Percentiles rank a stretch among this genome's conserved stretches.
Evolutionary conservation across 2,113 vertebrate genomes (phyloP).

Genomic region (Lagenorhynchus albirostris): DNA sequence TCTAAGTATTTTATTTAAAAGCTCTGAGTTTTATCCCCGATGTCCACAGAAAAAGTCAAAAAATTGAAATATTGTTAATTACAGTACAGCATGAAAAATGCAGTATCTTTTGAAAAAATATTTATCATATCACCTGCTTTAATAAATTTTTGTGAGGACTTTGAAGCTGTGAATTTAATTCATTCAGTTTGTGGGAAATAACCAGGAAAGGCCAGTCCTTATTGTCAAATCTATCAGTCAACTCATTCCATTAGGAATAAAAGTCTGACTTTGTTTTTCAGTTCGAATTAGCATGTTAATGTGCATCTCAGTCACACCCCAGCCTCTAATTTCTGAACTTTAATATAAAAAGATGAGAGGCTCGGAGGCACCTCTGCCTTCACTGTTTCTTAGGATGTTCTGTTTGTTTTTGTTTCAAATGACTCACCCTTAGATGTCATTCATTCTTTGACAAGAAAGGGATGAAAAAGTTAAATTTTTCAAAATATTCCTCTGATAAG

Average conservation of each 20-base stretch:
- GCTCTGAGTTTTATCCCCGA: not conserved
- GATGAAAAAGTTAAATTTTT: not conserved
- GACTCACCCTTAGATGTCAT: not conserved
- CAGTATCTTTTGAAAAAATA: not conserved
- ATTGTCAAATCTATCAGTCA: not conserved
- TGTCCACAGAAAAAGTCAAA: not conserved
- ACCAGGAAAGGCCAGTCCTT: not conserved
- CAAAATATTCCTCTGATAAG: not conserved
- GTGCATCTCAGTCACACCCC: not conserved
- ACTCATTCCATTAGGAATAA: not conserved
- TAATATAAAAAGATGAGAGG: not conserved
- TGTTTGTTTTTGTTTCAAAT: not conserved
- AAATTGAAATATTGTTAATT: not conserved
- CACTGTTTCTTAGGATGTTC: not conserved
- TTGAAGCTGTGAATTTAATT: not conserved
- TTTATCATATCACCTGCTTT: not conserved
- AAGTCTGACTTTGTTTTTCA: not conserved
- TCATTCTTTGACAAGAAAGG: not conserved
- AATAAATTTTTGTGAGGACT: not conserved
- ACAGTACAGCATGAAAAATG: not conserved
- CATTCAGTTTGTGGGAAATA: not conserved
- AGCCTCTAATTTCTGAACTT: not conserved
- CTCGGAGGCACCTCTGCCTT: fast-evolving
- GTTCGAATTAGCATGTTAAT: not conserved
- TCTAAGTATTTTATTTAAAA: not conserved